Evolutionary conservation across 2,113 vertebrate genomes (phyloP), one percentile per base, ranked within the genome.

Genomic region (Ammospiza nelsoni): DNA sequence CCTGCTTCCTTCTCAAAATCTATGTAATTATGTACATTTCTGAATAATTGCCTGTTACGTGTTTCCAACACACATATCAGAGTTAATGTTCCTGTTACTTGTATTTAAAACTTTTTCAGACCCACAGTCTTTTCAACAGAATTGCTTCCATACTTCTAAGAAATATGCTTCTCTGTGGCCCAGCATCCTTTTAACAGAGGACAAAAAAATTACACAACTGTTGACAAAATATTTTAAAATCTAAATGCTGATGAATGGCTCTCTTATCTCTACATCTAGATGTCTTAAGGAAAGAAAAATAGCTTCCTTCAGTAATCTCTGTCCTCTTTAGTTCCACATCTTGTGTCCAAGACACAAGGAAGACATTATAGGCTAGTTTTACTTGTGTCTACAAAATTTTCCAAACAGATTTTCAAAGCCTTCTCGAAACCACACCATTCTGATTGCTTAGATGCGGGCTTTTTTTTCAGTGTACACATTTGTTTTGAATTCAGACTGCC

Each of bases 381-480:
- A 75, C 23, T 59, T 46, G 2, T 35, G 33, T 8, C 21, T 57
- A 48, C 24, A 85, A 72, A 37, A 12, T 48, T 68, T 90, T 69
- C 31, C 5, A 4, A 39, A 48, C 16, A 59, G 44, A 44, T 65
- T 73, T 31, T 57, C 23, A 84, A 84, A 28, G 15, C 12, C 29
- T 52, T 52, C 54, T 72, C 18, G 77, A 72, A 84, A 48, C 0
- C n/a, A 37, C 10, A 62, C 11, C 5, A 29, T 63, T 62, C 62
- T 76, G 43, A 63, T 62, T 41, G 20, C 23, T 72, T n/a, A 31
- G 43, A 52, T 37, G 23, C 39, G 23, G 57, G 4, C 0, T 0
- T 9, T 66, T 66, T 74, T 52, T 57, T 19, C 23, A 76, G 7
- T 54, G 15, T 21, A 18, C 12, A 4, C 4, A 1, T 62, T 57